A percentile compares a stretch with the other conserved stretches of the same genome.
Conservation (phyloP, 1,140 invertebrate genomes). For the Drepana arcuata region DNA sequence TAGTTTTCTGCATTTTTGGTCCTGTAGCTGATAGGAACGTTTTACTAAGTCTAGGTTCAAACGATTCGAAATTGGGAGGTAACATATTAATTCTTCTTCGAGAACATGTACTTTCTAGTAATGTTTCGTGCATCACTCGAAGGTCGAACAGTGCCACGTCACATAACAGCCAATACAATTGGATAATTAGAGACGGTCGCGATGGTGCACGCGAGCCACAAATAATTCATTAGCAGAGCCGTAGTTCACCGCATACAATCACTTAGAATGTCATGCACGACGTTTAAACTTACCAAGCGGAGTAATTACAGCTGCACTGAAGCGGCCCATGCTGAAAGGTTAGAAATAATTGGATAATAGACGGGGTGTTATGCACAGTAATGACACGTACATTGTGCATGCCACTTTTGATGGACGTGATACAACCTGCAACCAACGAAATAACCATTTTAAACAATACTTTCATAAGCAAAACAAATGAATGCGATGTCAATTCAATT, state of each 20-base stretch:
- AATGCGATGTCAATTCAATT: conserved; percentile 46
- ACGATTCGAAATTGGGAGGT: too few species aligned
- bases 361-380: conserved; percentile 34
- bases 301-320: conserved; percentile 46
- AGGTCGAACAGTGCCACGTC: conserved; percentile 14
- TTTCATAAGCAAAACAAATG: conserved; percentile 6
- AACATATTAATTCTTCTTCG: too few species aligned
- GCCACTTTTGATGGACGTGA: conserved; percentile 13
- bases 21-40: too few species aligned
- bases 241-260: conserved; percentile 40
- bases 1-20: too few species aligned
- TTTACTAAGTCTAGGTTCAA: too few species aligned
- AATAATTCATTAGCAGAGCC: conserved; percentile 54
- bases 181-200: conserved; percentile 33
- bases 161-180: conserved; percentile 12
- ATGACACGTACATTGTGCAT: conserved; percentile 25
- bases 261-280: conserved; percentile 57
- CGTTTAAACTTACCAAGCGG: conserved; percentile 39
- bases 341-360: conserved; percentile 64
- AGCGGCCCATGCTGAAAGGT: conserved; percentile 48
- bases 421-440: conserved; percentile 4
- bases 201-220: conserved; percentile 44
- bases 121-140: not conserved
- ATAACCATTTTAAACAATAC: conserved; percentile 1
- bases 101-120: not conserved